Percentiles rank a stretch among this genome's conserved stretches.
Conservation (phyloP, 2,113 vertebrate genomes). For the Alosa alosa region DNA sequence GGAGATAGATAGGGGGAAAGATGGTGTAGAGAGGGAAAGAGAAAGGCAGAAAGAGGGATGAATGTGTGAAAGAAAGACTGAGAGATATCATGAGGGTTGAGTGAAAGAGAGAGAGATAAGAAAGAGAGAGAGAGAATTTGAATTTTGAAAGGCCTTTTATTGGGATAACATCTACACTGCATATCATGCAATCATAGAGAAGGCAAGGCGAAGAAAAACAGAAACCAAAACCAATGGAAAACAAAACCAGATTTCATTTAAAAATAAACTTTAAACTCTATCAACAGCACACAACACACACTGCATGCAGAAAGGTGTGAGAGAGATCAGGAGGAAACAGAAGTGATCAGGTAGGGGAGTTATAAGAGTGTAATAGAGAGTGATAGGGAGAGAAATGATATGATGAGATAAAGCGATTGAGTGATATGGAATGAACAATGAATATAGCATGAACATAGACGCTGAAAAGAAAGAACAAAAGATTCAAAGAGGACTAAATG, state of each 20-base stretch:
- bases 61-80: neutral
- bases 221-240: neutral
- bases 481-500: neutral
- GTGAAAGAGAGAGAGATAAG: neutral
- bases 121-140: neutral
- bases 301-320: neutral
- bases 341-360: neutral
- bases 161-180: too few relatives aligned
- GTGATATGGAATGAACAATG: too few relatives aligned
- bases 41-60: neutral
- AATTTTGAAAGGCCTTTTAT: too few relatives aligned
- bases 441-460: neutral
- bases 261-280: too few relatives aligned
- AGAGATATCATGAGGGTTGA: neutral
- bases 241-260: too few relatives aligned
- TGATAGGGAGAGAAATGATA: neutral
- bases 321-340: neutral
- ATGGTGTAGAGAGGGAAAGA: neutral
- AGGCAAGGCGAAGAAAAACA: neutral
- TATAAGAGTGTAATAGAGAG: neutral
- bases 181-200: too few relatives aligned
- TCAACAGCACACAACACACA: too few relatives aligned
- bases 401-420: neutral
- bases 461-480: neutral
- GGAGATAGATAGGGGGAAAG: neutral